Base-by-base conservation (phyloP, 2,797 vertebrate genomes). In the Sandelia bainsii region DNA sequence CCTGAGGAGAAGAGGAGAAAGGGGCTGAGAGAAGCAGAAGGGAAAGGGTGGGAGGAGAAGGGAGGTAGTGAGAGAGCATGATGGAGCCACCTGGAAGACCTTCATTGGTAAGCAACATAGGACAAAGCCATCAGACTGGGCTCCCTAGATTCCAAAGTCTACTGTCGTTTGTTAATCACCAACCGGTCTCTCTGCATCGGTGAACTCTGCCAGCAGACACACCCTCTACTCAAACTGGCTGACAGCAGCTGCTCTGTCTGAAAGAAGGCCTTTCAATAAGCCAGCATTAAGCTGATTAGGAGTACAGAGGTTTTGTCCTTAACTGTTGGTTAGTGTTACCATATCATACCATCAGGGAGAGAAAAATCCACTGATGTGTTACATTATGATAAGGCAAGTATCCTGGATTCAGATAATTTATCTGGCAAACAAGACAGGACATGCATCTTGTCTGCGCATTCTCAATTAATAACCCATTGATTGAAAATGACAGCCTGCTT, bases 121-220 rank as follows among this genome's bases (percentile, higher is more conserved):
- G 95, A 97, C 95, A 96, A 95, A 94, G 94, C 94, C 95, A 95
- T 94, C 95, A 85, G 92, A 95, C 93, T 93, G 90, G 92, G 93
- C 90, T 95, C 94, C 95, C 94, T 93, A 96, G 96, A 98, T 97
- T 98, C 97, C 97, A 98, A 98, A 98, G 97, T 98, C 97, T 97
- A 97, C 96, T 95, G 95, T 96, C 95, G 94, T 97, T 97, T 97
- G 97, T 98, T 98, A 97, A 98, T 97, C 96, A 97, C 97, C 97
- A 98, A 97, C 96, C 96, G 95, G 96, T 94, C 95, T 94, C 95
- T 95, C 96, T 96, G 95, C 96, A 96, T 96, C 91, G 93, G 93
- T 92, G 93, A 95, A 94, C 93, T 89, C 92, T 96, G 96, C 96
- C 96, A 97, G 94, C 89, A 93, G 96, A 95, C 95, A 97, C 96